Conservation (phyloP, 2,113 vertebrate species). For the Hipposideros armiger region DNA sequence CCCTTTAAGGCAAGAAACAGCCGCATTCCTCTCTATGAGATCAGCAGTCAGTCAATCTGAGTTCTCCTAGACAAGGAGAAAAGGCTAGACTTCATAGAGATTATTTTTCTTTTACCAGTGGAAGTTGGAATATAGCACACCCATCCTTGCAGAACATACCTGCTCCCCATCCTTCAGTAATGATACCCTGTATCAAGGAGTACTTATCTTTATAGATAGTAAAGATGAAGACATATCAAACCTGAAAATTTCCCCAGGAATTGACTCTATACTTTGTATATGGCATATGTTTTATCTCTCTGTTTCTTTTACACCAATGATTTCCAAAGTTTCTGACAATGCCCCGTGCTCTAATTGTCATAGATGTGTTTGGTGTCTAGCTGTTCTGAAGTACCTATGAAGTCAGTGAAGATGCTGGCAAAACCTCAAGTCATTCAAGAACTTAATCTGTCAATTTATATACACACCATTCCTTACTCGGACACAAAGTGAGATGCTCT, state of each 20-base stretch:
- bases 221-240: background rate
- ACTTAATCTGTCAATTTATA: background rate
- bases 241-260: background rate
- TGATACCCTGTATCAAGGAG: background rate
- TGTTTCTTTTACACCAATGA: background rate
- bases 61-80: background rate
- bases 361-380: background rate
- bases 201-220: background rate
- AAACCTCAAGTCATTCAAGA: slow-evolving; percentile 1
- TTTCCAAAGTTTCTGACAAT: background rate
- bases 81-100: background rate
- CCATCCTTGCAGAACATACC: background rate
- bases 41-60: background rate
- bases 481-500: background rate
- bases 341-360: background rate
- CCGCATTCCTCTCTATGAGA: background rate
- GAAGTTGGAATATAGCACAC: background rate
- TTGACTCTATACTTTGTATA: background rate
- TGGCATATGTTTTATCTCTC: background rate
- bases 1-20: background rate
- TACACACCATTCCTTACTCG: background rate
- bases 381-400: background rate
- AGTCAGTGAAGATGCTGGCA: background rate
- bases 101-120: background rate
- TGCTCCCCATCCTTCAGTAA: background rate